phyloP scores from a whole-genome alignment of 2,888 invertebrate genomes.

The Margaritifera margaritifera region DNA sequence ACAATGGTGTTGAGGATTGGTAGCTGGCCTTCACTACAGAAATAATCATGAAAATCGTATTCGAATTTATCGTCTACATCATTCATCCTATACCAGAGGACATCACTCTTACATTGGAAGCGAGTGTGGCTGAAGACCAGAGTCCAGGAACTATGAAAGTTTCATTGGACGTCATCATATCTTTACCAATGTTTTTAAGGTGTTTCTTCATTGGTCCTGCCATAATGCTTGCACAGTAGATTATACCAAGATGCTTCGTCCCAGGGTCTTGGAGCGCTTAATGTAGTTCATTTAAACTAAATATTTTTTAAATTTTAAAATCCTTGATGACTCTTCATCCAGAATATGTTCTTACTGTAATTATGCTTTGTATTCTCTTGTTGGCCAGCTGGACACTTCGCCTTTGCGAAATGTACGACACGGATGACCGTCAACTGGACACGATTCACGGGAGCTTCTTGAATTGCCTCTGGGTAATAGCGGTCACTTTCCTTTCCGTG shows the following conservation, averaged over 20 bases:
- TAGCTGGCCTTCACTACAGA: conserved; percentile 62
- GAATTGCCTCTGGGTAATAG: conserved; percentile 72
- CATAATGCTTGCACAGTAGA: conserved; percentile 69
- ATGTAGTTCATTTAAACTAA: conserved; percentile 97
- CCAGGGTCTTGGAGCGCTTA: conserved; percentile 78
- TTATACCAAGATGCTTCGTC: conserved; percentile 71
- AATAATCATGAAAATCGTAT: conserved; percentile 78
- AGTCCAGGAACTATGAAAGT: conserved; percentile 35
- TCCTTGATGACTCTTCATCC: conserved; percentile 71
- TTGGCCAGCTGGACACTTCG: conserved; percentile 69
- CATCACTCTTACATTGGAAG: conserved; percentile 54
- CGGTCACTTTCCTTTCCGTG: conserved; percentile 71
- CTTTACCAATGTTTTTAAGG: conserved; percentile 70
- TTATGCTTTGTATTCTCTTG: conserved; percentile 64
- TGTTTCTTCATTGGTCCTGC: conserved; percentile 66
- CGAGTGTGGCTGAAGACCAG: conserved; percentile 49
- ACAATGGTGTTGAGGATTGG: conserved; percentile 71
- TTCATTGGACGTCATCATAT: conserved; percentile 67
- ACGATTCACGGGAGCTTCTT: conserved; percentile 63
- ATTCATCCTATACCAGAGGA: conserved; percentile 70
- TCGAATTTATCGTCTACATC: conserved; percentile 78
- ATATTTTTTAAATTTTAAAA: conserved; percentile 75
- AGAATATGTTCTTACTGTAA: conserved; percentile 67
- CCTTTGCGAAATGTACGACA: conserved; percentile 68
- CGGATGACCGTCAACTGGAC: conserved; percentile 39